Evolutionary conservation across 2,888 invertebrate species (phyloP), one percentile per base, ranked within the genome.

Genomic region (Lithophane socia): DNA sequence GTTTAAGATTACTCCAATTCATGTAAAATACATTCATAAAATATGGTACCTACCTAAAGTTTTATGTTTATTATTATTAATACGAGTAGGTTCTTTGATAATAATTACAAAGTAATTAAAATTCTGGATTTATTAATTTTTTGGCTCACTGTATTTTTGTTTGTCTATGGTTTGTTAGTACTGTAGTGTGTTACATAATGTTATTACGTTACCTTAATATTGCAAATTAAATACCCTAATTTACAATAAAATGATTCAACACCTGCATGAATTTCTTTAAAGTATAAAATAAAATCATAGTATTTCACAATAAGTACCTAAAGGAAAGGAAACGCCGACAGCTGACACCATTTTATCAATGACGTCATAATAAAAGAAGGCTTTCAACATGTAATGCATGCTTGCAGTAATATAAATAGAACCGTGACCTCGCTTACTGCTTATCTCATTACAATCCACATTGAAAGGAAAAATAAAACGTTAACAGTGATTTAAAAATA

Each of bases 371-470:
- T 76, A 63, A 77, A 80, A 77, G 42, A 78, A 83, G 64, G 71
- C 73, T 85, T 73, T 73, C 66, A 73, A 72, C 87, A 77, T 86
- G 37, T 79, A 76, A 78, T 82, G 37, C 37, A 71, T 73, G 75
- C 66, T 61, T 87, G 73, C 74, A 79, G 13, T 61, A 63, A 37
- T 79, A 86, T 83, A 83, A 80, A 86, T 87, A 87, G 77, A 44
- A 75, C 3, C 13, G 24, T 67, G 85, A 77, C 86, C 86, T 80
- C 83, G 75, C 61, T 80, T 68, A 68, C 18, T 66, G 87, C 86
- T 87, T 83, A 86, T 87, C 80, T 86, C 73, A 80, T 84, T 86
- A 78, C 76, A 78, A 73, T 75, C 73, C 65, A 87, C 80, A 78
- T 78, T 5, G 63, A 79, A 74, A 81, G 72, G 58, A 80, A 73